phyloP scores from a whole-genome alignment of 2,797 vertebrate genomes.

The Premnoplex brunnescens region DNA sequence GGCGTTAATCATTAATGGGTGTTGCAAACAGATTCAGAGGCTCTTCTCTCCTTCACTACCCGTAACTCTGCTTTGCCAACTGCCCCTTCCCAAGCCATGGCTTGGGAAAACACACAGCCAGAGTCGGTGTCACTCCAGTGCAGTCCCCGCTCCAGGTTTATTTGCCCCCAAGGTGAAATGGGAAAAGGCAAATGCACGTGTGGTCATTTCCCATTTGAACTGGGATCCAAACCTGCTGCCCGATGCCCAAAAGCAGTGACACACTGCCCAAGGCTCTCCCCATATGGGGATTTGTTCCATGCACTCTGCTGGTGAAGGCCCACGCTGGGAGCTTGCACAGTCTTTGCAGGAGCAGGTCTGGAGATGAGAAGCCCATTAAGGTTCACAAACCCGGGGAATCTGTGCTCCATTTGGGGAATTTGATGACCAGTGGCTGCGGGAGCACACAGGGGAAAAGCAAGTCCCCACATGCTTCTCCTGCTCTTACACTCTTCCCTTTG shows the following conservation, averaged over 20 bases:
- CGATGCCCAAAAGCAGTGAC: accelerated
- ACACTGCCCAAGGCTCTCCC: background rate
- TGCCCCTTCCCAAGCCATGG: background rate
- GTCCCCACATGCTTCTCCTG: accelerated
- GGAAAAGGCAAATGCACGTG: background rate
- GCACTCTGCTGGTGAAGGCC: accelerated
- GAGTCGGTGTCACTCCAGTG: background rate
- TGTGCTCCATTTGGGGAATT: accelerated
- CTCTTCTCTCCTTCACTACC: background rate
- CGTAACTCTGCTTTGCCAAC: background rate
- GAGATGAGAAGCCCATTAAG: background rate
- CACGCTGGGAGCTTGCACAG: accelerated
- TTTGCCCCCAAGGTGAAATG: background rate
- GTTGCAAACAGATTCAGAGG: background rate
- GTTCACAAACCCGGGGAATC: background rate
- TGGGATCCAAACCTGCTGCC: background rate
- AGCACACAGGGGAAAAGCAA: background rate
- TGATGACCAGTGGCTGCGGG: background rate
- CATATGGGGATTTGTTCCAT: accelerated
- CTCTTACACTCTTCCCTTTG: background rate
- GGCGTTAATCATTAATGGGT: background rate
- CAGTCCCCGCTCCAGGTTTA: accelerated
- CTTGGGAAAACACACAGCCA: background rate
- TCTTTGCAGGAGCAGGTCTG: background rate
- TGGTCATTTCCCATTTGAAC: background rate